Evolutionary conservation across 2,797 vertebrate genomes (phyloP).

Genomic region (Sciaenops ocellatus): DNA sequence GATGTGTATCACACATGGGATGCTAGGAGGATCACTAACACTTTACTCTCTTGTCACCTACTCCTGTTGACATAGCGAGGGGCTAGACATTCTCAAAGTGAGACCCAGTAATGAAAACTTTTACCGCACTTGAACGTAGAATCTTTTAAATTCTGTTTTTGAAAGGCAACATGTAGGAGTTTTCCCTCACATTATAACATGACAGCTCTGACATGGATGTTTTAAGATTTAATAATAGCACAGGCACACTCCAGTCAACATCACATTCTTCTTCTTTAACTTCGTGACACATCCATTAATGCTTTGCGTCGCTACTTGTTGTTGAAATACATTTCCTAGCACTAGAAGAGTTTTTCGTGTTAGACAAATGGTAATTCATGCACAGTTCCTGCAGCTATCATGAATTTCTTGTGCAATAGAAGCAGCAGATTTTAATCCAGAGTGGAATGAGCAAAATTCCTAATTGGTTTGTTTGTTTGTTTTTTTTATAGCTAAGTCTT

Average conservation of each 20-base stretch:
- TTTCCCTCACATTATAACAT: slow-evolving; percentile 37
- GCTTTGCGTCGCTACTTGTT: slow-evolving; percentile 42
- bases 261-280: slow-evolving; percentile 28
- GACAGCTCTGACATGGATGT: slow-evolving; percentile 52
- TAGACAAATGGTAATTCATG: slow-evolving; percentile 30
- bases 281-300: slow-evolving; percentile 51
- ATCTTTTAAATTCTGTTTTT: slow-evolving; percentile 40
- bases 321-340: slow-evolving; percentile 27
- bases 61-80: slow-evolving; percentile 66
- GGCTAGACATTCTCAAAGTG: slow-evolving; percentile 61
- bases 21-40: slow-evolving; percentile 84
- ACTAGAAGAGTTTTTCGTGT: slow-evolving; percentile 24
- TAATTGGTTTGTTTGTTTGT: slow-evolving; percentile 56
- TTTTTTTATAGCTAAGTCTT: slow-evolving; percentile 85
- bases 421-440: slow-evolving; percentile 50
- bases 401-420: slow-evolving; percentile 43
- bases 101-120: slow-evolving; percentile 51
- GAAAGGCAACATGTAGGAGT: slow-evolving; percentile 30
- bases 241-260: slow-evolving; percentile 34
- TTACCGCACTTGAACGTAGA: slow-evolving; percentile 21
- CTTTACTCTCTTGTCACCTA: slow-evolving; percentile 75
- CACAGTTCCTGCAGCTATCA: slow-evolving; percentile 48
- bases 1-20: slow-evolving; percentile 84
- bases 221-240: slow-evolving; percentile 33
- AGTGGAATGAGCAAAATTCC: slow-evolving; percentile 56